phyloP scores from a whole-genome alignment of 1,140 invertebrate species.

The Pomacea maculata region DNA sequence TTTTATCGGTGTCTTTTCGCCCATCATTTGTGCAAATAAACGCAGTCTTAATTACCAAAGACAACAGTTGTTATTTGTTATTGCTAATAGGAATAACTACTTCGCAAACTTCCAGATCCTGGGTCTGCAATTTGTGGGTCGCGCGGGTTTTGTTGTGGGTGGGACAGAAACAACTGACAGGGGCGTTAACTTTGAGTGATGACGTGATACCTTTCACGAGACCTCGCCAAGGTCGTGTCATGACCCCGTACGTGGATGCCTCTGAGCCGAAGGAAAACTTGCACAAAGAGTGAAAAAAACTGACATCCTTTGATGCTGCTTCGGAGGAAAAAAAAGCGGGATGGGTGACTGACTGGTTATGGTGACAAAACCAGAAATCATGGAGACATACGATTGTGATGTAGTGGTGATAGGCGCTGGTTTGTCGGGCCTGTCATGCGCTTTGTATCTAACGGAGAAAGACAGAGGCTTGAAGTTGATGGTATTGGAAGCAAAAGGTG shows the following conservation, averaged over 20 bases:
- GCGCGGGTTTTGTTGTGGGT: too few relatives aligned
- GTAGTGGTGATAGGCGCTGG: slow-evolving; percentile 62
- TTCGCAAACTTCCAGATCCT: too few relatives aligned
- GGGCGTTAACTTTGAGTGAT: too few relatives aligned
- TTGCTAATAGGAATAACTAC: too few relatives aligned
- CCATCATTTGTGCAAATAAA: too few relatives aligned
- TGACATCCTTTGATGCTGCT: too few relatives aligned
- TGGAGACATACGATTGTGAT: slow-evolving; percentile 46
- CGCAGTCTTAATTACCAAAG: too few relatives aligned
- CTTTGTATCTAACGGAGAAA: slow-evolving; percentile 50
- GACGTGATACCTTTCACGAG: not conserved
- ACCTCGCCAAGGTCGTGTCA: slow-evolving; percentile 8
- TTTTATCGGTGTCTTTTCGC: too few relatives aligned
- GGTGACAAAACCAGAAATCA: not conserved
- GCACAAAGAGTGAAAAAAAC: too few relatives aligned
- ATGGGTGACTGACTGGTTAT: not conserved
- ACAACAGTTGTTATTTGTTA: too few relatives aligned
- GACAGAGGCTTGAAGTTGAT: slow-evolving; percentile 48
- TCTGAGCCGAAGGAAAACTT: not conserved
- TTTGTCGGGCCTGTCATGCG: slow-evolving; percentile 60
- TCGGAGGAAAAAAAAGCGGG: not conserved
- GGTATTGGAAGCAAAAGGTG: slow-evolving; percentile 63
- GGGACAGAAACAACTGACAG: too few relatives aligned
- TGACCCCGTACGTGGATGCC: not conserved
- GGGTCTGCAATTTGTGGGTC: too few relatives aligned